Evolutionary conservation across 2,113 vertebrate genomes (phyloP).

Genomic region (Ranitomeya variabilis): DNA sequence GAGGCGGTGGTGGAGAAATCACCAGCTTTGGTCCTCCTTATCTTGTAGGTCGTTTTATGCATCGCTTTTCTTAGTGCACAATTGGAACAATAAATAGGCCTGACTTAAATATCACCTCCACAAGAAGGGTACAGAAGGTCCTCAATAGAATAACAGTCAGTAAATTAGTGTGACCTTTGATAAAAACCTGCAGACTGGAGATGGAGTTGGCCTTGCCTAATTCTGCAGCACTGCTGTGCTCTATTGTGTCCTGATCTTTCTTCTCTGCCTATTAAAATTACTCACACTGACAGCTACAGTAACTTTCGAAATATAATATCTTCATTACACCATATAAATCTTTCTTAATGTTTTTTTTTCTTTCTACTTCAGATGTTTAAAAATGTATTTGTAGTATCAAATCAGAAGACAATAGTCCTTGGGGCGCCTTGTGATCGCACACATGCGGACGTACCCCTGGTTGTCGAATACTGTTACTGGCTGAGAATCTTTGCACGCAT

Average conservation of each 20-base stretch:
- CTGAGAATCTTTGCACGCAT: neutral
- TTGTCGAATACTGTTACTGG: neutral
- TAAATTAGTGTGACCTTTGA: slow-evolving; percentile 23
- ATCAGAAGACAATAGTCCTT: neutral
- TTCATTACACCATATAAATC: neutral
- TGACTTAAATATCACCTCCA: neutral
- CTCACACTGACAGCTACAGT: slow-evolving; percentile 6
- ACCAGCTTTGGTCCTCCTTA: too few species aligned
- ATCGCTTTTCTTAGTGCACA: neutral
- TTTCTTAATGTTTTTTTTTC: neutral
- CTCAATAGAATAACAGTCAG: neutral
- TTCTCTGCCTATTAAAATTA: slow-evolving; percentile 37
- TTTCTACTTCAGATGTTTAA: neutral
- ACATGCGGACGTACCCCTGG: neutral
- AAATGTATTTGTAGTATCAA: neutral
- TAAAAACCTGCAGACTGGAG: neutral
- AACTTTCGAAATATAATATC: neutral
- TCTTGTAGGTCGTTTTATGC: too few species aligned
- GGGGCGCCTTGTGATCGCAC: neutral
- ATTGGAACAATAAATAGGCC: neutral
- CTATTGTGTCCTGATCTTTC: neutral
- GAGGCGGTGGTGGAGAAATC: too few species aligned
- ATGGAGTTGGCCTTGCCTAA: slow-evolving; percentile 2
- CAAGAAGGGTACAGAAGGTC: neutral
- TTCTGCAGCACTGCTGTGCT: neutral